Percentiles rank a stretch among this genome's conserved stretches.
Conservation (phyloP, 2,113 vertebrate genomes). For the Grammomys surdaster region DNA sequence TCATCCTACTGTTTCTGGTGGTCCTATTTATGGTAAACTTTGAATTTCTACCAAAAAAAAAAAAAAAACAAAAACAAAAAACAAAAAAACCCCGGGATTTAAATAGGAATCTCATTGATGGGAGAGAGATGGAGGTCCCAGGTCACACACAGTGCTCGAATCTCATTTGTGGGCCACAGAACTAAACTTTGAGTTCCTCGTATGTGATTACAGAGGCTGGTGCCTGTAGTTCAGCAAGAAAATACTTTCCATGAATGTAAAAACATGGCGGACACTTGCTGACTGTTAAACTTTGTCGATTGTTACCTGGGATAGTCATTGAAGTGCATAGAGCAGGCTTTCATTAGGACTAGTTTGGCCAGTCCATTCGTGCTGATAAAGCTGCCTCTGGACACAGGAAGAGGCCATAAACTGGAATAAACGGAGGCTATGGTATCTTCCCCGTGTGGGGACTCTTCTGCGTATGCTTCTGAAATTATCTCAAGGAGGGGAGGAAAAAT, state of each 20-base stretch:
- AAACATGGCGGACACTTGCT: neutral
- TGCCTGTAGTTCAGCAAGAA: neutral
- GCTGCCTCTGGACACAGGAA: neutral
- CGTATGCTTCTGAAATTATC: neutral
- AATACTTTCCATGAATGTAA: neutral
- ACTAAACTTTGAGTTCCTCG: neutral
- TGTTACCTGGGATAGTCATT: conserved; percentile 8
- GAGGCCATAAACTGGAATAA: neutral
- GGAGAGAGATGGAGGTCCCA: neutral
- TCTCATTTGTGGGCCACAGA: neutral
- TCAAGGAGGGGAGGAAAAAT: neutral
- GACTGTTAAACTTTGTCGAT: neutral
- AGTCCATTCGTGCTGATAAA: neutral
- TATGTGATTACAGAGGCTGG: neutral
- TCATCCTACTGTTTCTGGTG: neutral
- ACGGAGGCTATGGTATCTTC: neutral
- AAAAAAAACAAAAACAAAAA: too few relatives aligned
- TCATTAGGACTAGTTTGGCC: neutral
- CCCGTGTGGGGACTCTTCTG: neutral
- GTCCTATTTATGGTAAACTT: neutral
- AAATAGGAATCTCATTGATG: neutral
- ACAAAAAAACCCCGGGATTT: neutral
- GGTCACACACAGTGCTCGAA: too few relatives aligned
- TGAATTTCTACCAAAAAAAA: neutral
- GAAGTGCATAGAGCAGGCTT: neutral